These are phyloP conservation scores for Papilio machaon DNA, from an alignment of 1,140 invertebrate genomes.

Conservation along the genomic window DNA sequence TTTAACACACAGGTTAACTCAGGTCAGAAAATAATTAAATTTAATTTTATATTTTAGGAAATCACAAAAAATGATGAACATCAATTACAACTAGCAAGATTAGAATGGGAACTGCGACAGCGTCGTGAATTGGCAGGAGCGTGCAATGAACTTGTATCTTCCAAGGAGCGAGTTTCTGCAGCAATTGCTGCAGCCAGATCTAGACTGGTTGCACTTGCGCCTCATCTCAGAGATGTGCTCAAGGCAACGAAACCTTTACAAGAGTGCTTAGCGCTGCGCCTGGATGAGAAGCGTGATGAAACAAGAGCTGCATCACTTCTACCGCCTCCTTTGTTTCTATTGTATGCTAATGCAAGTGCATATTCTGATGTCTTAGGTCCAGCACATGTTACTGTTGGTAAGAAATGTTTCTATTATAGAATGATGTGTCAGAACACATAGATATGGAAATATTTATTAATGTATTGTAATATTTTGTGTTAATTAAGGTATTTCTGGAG, in stretches of 20 bases:
- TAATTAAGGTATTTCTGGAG: conserved; percentile 83
- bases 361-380: conserved; percentile 90
- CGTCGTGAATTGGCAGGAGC: conserved; percentile 91
- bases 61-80: conserved; percentile 88
- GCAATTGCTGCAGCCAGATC: conserved; percentile 92
- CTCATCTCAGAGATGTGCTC: conserved; percentile 86
- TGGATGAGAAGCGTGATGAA: conserved; percentile 89
- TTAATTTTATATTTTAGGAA: conserved; percentile 78
- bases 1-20: not conserved
- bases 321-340: conserved; percentile 92
- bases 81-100: conserved; percentile 90
- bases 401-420: conserved; percentile 39
- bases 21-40: not conserved
- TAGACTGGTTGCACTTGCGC: conserved; percentile 90
- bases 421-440: not conserved
- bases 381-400: conserved; percentile 73
- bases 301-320: conserved; percentile 88
- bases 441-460: not conserved
- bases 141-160: conserved; percentile 88
- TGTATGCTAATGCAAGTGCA: conserved; percentile 93
- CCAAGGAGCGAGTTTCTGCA: conserved; percentile 88
- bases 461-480: conserved; percentile 7
- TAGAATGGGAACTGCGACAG: conserved; percentile 96
- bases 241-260: conserved; percentile 94
- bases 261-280: conserved; percentile 92